Conservation (phyloP, 2,888 invertebrate species). For the Metalampra italica region DNA sequence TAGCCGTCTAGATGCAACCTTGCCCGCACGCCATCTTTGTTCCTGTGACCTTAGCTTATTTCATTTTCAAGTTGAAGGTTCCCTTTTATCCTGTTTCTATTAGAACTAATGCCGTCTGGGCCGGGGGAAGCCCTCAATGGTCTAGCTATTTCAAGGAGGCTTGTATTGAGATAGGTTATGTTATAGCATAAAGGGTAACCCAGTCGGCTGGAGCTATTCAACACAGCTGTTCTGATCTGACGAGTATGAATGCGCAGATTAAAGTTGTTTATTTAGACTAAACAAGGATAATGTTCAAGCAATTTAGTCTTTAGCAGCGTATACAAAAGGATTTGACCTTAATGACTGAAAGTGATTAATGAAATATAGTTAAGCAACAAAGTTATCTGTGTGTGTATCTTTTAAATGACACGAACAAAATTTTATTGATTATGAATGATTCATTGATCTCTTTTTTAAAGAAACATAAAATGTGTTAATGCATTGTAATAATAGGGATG, state of each 20-base stretch:
- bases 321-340: too few relatives aligned
- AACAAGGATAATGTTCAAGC: neutral
- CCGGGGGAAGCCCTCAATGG: conserved; percentile 54
- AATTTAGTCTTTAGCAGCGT: too few relatives aligned
- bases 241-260: conserved; percentile 37
- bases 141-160: conserved; percentile 58
- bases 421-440: too few relatives aligned
- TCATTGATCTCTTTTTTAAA: neutral
- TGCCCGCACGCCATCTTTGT: conserved; percentile 44
- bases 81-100: conserved; percentile 48
- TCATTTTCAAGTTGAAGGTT: conserved; percentile 72
- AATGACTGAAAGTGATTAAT: too few relatives aligned
- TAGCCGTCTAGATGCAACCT: conserved; percentile 66
- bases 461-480: neutral
- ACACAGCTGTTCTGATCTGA: conserved; percentile 63
- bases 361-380: too few relatives aligned
- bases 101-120: conserved; percentile 51
- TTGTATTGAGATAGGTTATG: conserved; percentile 71
- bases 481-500: neutral
- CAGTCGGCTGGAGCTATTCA: conserved; percentile 45
- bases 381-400: too few relatives aligned
- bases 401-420: too few relatives aligned
- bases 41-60: conserved; percentile 65
- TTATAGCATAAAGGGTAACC: conserved; percentile 44
- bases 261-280: conserved; percentile 11